phyloP scores from a whole-genome alignment of 2,113 vertebrate species.

The Pterocles orientalis region DNA sequence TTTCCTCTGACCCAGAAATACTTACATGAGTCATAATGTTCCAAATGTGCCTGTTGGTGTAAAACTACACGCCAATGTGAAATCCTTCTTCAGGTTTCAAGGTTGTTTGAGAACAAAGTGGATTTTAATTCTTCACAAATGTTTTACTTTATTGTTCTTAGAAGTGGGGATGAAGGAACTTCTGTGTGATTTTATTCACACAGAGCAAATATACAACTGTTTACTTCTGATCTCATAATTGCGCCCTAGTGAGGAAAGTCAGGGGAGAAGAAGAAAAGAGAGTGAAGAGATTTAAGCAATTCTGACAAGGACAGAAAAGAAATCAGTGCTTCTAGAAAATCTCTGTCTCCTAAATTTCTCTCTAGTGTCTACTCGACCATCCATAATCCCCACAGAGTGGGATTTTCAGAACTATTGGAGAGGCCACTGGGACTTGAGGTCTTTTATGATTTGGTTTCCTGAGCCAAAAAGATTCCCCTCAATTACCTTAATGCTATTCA shows the following conservation, averaged over 20 bases:
- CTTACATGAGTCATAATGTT: conserved; percentile 58
- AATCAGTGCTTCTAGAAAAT: background rate
- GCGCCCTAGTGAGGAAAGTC: background rate
- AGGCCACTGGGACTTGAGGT: background rate
- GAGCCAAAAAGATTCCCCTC: background rate
- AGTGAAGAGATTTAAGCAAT: conserved; percentile 28
- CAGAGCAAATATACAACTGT: conserved; percentile 29
- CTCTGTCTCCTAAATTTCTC: conserved; percentile 47
- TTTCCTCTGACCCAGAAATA: conserved; percentile 68
- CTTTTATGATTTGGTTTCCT: background rate
- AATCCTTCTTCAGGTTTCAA: conserved; percentile 44
- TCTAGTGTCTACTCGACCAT: background rate
- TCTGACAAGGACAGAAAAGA: conserved; percentile 20
- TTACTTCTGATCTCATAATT: conserved; percentile 25
- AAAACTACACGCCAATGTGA: conserved; percentile 46
- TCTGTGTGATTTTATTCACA: conserved; percentile 22
- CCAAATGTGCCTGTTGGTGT: conserved; percentile 62
- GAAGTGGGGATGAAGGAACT: background rate
- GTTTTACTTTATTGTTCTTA: conserved; percentile 37
- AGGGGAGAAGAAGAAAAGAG: background rate
- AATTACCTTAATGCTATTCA: background rate
- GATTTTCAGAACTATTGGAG: conserved; percentile 14
- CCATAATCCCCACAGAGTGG: background rate
- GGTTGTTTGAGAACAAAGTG: conserved; percentile 50
- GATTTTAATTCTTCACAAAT: conserved; percentile 39